Evolutionary conservation across 92 coral and sea anemone genomes (phyloP).

Genomic region (Blastomussa wellsi): DNA sequence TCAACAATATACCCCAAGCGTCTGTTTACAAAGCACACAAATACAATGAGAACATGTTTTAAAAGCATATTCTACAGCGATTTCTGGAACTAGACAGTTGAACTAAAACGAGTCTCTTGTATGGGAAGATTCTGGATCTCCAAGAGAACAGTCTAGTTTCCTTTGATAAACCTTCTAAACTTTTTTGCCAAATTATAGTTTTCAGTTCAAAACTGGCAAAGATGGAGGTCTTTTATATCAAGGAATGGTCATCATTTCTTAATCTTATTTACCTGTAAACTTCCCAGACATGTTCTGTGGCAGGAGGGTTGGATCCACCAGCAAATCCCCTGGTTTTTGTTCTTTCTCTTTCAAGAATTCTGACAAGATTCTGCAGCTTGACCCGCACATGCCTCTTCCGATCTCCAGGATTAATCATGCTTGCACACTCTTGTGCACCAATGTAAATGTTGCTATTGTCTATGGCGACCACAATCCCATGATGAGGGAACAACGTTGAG

Average conservation of each 20-base stretch:
- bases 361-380: constrained; percentile 90
- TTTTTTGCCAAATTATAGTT: neutral
- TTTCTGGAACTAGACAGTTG: neutral
- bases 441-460: constrained; percentile 98
- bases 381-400: constrained; percentile 89
- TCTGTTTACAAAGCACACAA: constrained; percentile 26
- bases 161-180: no score
- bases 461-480: constrained; percentile 73
- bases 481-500: neutral
- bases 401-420: constrained; percentile 71
- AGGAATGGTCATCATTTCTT: neutral
- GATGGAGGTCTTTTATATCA: neutral
- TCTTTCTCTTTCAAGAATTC: constrained; percentile 83
- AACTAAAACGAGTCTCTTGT: neutral
- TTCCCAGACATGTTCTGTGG: constrained; percentile 97
- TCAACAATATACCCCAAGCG: constrained; percentile 97
- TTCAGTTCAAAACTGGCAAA: neutral
- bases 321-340: constrained; percentile 78
- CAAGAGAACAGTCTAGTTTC: no score
- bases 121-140: neutral
- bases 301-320: constrained; percentile 98
- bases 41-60: no score
- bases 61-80: neutral
- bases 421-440: constrained; percentile 98
- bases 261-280: constrained; percentile 79